Conservation (phyloP, 2,113 vertebrate genomes). For the Tragelaphus scriptus region DNA sequence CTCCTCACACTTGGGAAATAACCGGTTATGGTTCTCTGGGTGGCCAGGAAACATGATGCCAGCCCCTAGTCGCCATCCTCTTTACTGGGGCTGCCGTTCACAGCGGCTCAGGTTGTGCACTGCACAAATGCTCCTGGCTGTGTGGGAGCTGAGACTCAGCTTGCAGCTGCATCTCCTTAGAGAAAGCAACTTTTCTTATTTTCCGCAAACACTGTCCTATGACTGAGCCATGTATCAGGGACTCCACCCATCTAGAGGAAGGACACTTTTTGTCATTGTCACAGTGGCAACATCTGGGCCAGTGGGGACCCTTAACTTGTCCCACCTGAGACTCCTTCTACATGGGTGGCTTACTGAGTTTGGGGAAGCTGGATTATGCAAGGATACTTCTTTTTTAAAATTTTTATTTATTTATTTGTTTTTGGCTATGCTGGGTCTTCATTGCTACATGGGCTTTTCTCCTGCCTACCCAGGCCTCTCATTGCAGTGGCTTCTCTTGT, state of each 20-base stretch:
- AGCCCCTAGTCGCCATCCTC: not conserved
- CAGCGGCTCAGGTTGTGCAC: not conserved
- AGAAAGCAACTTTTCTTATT: not conserved
- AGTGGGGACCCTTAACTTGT: not conserved
- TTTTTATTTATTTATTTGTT: not conserved
- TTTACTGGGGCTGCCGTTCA: not conserved
- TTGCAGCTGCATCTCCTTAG: not conserved
- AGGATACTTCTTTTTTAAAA: not conserved
- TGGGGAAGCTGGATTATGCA: not conserved
- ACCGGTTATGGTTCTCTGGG: not conserved
- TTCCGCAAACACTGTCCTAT: not conserved
- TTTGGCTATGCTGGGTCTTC: not conserved
- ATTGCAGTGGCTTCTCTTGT: not conserved
- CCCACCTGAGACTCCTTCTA: not conserved
- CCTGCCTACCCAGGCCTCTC: not conserved
- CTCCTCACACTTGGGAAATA: not conserved
- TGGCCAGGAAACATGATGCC: not conserved
- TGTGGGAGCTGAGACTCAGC: not conserved
- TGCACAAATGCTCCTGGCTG: not conserved
- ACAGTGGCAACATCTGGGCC: not conserved
- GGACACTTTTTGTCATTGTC: not conserved
- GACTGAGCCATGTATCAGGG: not conserved
- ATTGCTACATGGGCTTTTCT: not conserved
- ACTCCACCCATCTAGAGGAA: not conserved
- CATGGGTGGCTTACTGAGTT: not conserved